A percentile compares a stretch with the other conserved stretches of the same genome.
Evolutionary conservation across 2,113 vertebrate genomes (phyloP).

Genomic region (Triplophysa rosa): DNA sequence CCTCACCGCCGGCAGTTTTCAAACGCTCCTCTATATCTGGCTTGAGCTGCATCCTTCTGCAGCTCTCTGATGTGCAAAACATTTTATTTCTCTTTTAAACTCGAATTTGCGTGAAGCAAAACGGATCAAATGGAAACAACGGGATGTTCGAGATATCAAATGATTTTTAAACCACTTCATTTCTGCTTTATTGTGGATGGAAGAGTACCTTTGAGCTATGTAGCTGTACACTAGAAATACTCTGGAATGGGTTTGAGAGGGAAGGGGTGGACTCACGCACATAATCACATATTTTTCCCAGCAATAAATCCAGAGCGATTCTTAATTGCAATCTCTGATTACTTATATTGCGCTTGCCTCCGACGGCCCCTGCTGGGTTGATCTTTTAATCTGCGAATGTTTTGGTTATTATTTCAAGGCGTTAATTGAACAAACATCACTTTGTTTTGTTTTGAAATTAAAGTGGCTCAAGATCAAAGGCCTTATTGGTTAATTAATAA

Average conservation of each 20-base stretch:
- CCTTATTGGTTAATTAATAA: slow-evolving; percentile 16
- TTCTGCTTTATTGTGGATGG: slow-evolving; percentile 20
- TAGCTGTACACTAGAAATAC: background rate
- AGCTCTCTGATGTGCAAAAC: slow-evolving; percentile 50
- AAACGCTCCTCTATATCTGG: slow-evolving; percentile 49
- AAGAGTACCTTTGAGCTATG: slow-evolving; percentile 12
- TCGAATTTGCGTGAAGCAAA: slow-evolving; percentile 5
- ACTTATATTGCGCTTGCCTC: slow-evolving; percentile 14
- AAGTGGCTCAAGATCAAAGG: slow-evolving; percentile 15
- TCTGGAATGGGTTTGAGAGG: background rate
- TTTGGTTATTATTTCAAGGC: background rate
- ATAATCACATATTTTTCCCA: background rate
- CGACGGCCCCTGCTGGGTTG: background rate
- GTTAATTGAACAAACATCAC: slow-evolving; percentile 13
- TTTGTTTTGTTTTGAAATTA: slow-evolving; percentile 26
- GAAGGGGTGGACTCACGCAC: background rate
- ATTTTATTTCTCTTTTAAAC: slow-evolving; percentile 39
- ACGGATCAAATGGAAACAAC: slow-evolving; percentile 37
- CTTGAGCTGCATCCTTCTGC: slow-evolving; percentile 32
- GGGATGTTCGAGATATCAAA: slow-evolving; percentile 25
- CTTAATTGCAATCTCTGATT: slow-evolving; percentile 37
- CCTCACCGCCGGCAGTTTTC: slow-evolving; percentile 49
- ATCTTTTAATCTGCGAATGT: slow-evolving; percentile 32
- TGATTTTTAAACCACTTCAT: slow-evolving; percentile 26
- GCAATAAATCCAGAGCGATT: slow-evolving; percentile 8